Evolutionary conservation across 1,140 invertebrate species (phyloP).

Genomic region (Lepidotrigona ventralis): DNA sequence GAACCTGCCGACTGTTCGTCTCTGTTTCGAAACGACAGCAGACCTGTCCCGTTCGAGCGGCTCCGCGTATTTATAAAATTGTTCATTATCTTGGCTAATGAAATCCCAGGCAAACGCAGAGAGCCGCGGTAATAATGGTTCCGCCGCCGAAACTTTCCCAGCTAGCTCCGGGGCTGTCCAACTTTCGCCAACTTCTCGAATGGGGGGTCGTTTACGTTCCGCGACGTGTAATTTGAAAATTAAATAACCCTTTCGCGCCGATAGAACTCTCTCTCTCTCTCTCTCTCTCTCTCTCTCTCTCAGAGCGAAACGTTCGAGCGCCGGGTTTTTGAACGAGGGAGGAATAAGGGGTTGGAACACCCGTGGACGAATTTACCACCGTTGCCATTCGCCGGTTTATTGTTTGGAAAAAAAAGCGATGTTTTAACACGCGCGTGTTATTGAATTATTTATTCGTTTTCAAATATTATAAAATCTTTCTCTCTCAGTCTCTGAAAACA

Average conservation of each 20-base stretch:
- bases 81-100: constrained; percentile 36
- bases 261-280: neutral
- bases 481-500: no score
- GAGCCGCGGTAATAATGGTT: constrained; percentile 14
- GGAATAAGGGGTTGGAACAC: neutral
- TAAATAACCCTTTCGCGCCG: constrained; percentile 21
- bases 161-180: neutral
- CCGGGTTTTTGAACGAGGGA: no score
- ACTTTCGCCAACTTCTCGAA: constrained; percentile 21
- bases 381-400: neutral
- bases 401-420: neutral
- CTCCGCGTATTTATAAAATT: constrained; percentile 17
- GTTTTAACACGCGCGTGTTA: neutral
- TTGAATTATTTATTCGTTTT: neutral
- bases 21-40: neutral
- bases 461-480: neutral
- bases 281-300: neutral
- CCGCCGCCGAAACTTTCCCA: constrained; percentile 4
- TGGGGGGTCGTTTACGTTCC: constrained; percentile 6
- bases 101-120: constrained; percentile 21
- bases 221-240: constrained; percentile 32
- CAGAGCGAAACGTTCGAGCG: neutral
- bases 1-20: constrained; percentile 7
- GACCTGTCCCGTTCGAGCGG: neutral
- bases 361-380: neutral